Percentiles rank a stretch among this genome's conserved stretches.
phyloP scores from a whole-genome alignment of 2,797 vertebrate species.

The Champsocephalus gunnari region DNA sequence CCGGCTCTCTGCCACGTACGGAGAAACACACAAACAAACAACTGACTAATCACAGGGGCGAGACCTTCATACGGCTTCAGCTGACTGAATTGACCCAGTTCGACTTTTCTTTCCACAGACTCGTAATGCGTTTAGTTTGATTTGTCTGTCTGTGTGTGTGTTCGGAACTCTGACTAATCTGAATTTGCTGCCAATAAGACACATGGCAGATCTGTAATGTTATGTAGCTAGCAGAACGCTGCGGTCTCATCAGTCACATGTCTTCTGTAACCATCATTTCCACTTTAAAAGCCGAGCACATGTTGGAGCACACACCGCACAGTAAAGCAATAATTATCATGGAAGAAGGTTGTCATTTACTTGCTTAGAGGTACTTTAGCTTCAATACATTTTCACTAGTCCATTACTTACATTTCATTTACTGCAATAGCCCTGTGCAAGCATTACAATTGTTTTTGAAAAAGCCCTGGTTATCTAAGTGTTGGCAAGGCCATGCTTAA shows the following conservation, averaged over 20 bases:
- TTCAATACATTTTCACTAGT: slow-evolving; percentile 16
- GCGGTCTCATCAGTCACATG: slow-evolving; percentile 35
- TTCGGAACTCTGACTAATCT: slow-evolving; percentile 42
- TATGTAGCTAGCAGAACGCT: slow-evolving; percentile 9
- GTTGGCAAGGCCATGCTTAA: slow-evolving; percentile 11
- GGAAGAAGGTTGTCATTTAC: slow-evolving; percentile 21
- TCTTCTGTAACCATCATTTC: slow-evolving; percentile 31
- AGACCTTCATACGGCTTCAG: slow-evolving; percentile 54
- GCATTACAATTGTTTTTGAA: too few species aligned
- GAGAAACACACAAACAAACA: slow-evolving; percentile 63
- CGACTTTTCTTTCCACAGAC: slow-evolving; percentile 57
- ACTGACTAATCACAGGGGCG: slow-evolving; percentile 65
- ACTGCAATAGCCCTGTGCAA: not conserved
- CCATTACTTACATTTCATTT: slow-evolving; percentile 25
- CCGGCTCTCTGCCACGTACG: slow-evolving; percentile 56
- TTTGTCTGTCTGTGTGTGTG: slow-evolving; percentile 15
- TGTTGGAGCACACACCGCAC: slow-evolving; percentile 10
- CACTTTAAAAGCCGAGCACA: slow-evolving; percentile 44
- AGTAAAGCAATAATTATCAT: slow-evolving; percentile 28
- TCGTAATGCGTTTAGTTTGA: slow-evolving; percentile 34
- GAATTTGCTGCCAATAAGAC: slow-evolving; percentile 44
- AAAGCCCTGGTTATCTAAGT: not conserved
- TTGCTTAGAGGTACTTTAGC: not conserved
- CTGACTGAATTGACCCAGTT: slow-evolving; percentile 69
- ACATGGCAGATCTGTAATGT: slow-evolving; percentile 48